phyloP scores from a whole-genome alignment of 2,113 vertebrate genomes.

The Apodemus speciosus region DNA sequence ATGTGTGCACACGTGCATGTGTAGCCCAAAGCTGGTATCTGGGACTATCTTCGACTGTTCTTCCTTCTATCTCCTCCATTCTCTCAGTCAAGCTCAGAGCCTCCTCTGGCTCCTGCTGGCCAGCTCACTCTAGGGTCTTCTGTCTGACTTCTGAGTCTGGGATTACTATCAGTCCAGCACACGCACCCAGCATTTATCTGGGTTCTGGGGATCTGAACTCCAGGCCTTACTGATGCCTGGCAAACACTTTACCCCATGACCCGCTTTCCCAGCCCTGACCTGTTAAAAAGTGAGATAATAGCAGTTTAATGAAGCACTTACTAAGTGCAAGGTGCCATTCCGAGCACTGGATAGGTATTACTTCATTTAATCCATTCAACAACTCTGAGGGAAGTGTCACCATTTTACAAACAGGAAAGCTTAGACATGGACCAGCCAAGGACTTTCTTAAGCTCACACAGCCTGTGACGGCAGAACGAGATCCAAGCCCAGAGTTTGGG shows the following conservation, averaged over 20 bases:
- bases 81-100: not conserved
- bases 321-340: not conserved
- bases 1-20: too few relatives aligned
- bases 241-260: not conserved
- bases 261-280: not conserved
- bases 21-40: not conserved
- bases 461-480: not conserved
- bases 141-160: not conserved
- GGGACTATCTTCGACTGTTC: not conserved
- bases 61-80: too few relatives aligned
- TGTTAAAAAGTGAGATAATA: too few relatives aligned
- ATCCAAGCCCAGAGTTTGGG: constrained; percentile 32
- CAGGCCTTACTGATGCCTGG: not conserved
- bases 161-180: not conserved
- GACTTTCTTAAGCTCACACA: not conserved
- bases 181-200: too few relatives aligned
- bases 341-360: not conserved
- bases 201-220: not conserved
- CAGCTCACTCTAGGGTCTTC: not conserved
- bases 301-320: not conserved
- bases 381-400: not conserved
- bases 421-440: not conserved
- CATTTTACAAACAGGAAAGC: not conserved
- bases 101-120: not conserved
- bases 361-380: constrained; percentile 41